Evolutionary conservation across 2,888 invertebrate species (phyloP).

Genomic region (Sinelater perroti): DNA sequence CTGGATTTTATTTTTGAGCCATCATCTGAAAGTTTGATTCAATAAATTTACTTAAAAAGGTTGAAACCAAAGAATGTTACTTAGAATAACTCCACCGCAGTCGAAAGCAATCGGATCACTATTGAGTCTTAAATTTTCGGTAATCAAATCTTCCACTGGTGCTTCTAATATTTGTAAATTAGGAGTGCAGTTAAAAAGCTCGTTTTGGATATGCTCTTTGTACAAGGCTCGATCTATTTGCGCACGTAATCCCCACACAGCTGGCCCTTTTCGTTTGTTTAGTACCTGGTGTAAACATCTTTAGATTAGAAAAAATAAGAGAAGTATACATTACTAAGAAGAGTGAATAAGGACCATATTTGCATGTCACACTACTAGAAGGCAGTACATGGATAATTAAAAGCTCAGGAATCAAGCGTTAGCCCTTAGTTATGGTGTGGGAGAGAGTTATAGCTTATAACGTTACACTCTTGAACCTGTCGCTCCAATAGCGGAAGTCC

Average conservation of each 20-base stretch:
- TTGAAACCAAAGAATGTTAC: constrained; percentile 54
- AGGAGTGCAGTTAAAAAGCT: constrained; percentile 68
- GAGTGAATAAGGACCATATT: no score
- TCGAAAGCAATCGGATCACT: constrained; percentile 47
- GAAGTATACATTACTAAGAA: neutral
- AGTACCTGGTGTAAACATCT: constrained; percentile 64
- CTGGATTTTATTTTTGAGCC: constrained; percentile 68
- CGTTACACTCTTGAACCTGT: no score
- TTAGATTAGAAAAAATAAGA: no score
- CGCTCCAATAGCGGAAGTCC: no score
- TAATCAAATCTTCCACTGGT: constrained; percentile 81
- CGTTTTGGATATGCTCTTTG: constrained; percentile 77
- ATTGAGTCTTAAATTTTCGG: constrained; percentile 58
- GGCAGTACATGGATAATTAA: no score
- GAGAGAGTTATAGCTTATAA: no score
- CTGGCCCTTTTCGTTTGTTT: constrained; percentile 85
- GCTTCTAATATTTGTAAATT: constrained; percentile 75
- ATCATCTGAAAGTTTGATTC: constrained; percentile 59
- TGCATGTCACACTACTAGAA: no score
- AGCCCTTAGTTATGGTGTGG: no score
- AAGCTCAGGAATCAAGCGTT: no score
- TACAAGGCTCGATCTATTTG: constrained; percentile 87
- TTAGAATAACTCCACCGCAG: constrained; percentile 65
- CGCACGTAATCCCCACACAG: constrained; percentile 88
- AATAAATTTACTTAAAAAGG: neutral